Evolutionary conservation across 1,140 invertebrate genomes (phyloP).

Genomic region (Chymomyza costata): DNA sequence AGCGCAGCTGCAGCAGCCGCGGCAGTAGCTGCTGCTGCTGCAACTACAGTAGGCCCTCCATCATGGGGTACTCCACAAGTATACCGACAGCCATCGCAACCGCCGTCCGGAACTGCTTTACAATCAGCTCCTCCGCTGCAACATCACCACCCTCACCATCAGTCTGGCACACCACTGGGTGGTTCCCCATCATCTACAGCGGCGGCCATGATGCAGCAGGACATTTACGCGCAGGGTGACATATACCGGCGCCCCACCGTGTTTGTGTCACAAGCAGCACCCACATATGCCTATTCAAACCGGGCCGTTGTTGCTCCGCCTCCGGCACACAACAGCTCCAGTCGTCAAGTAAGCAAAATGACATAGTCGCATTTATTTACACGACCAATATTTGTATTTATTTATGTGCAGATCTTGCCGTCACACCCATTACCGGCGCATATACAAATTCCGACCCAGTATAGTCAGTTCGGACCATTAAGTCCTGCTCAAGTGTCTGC

Average conservation of each 20-base stretch:
- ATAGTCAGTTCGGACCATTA: conserved; percentile 81
- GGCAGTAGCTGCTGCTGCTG: conserved; percentile 55
- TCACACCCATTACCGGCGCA: conserved; percentile 89
- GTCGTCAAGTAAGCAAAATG: conserved; percentile 80
- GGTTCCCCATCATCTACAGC: conserved; percentile 65
- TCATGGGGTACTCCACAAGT: conserved; percentile 70
- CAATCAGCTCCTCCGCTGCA: conserved; percentile 10
- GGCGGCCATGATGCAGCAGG: conserved; percentile 76
- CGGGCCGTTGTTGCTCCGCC: conserved; percentile 86
- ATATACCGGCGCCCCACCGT: conserved; percentile 79
- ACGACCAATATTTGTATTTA: no score
- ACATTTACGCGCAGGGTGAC: conserved; percentile 78
- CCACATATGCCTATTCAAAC: conserved; percentile 76
- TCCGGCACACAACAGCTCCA: conserved; percentile 89
- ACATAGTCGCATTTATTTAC: neutral
- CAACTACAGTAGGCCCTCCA: conserved; percentile 59
- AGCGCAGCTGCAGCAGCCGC: conserved; percentile 56
- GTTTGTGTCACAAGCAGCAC: conserved; percentile 77
- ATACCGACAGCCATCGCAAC: conserved; percentile 57
- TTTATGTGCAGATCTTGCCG: conserved; percentile 73
- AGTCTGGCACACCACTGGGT: conserved; percentile 70
- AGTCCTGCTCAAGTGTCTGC: conserved; percentile 81
- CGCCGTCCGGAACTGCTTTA: conserved; percentile 35
- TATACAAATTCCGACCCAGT: conserved; percentile 84
- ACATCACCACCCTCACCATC: conserved; percentile 57